phyloP scores from a whole-genome alignment of 2,888 invertebrate species.

The Dynastes maya region DNA sequence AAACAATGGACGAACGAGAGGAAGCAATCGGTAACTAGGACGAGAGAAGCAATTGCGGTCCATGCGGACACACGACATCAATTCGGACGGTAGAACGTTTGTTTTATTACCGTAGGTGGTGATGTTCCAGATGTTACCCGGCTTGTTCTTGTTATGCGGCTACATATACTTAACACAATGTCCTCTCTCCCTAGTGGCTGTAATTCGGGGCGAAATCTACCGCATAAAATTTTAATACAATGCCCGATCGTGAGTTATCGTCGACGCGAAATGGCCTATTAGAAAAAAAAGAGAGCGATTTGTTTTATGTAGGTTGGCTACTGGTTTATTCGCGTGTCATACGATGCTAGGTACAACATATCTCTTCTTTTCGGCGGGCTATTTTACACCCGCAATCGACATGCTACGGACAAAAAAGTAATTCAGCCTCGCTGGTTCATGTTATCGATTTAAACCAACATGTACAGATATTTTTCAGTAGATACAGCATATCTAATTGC shows the following conservation, averaged over 20 bases:
- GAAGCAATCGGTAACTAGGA: constrained; percentile 9
- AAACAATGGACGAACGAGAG: constrained; percentile 14
- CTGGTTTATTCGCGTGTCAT: not conserved
- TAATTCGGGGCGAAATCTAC: constrained; percentile 34
- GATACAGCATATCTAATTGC: too few species aligned
- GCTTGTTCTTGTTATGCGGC: constrained; percentile 34
- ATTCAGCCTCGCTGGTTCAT: too few species aligned
- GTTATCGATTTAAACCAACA: too few species aligned
- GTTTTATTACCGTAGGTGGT: constrained; percentile 50
- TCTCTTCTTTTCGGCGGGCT: too few species aligned
- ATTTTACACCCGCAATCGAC: too few species aligned
- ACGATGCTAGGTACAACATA: not conserved
- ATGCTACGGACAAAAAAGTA: too few species aligned
- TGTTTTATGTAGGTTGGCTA: constrained; percentile 21
- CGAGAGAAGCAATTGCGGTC: constrained; percentile 39
- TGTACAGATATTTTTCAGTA: too few species aligned
- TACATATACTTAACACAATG: constrained; percentile 35
- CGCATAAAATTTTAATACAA: constrained; percentile 43
- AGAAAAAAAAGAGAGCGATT: constrained; percentile 22
- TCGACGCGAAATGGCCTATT: constrained; percentile 27
- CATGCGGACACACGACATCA: constrained; percentile 39
- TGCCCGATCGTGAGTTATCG: constrained; percentile 31
- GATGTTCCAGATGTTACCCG: constrained; percentile 47
- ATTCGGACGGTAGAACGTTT: constrained; percentile 45
- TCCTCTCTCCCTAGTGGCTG: not conserved